phyloP scores from a whole-genome alignment of 2,888 invertebrate genomes.

The Notodonta ziczac region DNA sequence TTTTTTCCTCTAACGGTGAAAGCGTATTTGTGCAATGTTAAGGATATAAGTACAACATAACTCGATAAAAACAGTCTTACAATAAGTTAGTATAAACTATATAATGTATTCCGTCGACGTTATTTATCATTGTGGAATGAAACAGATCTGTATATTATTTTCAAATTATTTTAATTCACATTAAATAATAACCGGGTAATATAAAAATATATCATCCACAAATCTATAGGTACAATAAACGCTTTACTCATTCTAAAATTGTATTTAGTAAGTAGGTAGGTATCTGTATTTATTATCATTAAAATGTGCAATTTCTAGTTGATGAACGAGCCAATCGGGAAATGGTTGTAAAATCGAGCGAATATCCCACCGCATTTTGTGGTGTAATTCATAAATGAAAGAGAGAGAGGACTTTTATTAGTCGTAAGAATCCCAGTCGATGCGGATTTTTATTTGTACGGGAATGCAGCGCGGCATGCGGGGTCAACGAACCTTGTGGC shows the following conservation, averaged over 20 bases:
- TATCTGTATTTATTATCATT: conserved; percentile 4
- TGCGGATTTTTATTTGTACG: conserved; percentile 55
- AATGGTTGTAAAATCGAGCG: conserved; percentile 41
- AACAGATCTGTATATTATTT: too few relatives aligned
- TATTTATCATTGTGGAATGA: too few relatives aligned
- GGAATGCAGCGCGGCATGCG: conserved; percentile 61
- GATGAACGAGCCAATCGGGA: conserved; percentile 19
- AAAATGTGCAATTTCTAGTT: conserved; percentile 12
- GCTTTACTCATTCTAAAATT: too few relatives aligned
- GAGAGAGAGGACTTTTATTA: conserved; percentile 45
- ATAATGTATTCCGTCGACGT: too few relatives aligned
- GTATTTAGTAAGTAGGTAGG: not conserved
- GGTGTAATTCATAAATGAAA: conserved; percentile 37
- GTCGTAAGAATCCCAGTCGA: conserved; percentile 34
- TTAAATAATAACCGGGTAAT: too few relatives aligned
- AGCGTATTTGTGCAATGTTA: not conserved
- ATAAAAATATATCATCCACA: too few relatives aligned
- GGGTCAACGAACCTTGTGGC: conserved; percentile 60
- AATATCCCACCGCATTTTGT: conserved; percentile 30
- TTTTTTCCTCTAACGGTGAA: not conserved
- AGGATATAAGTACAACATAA: not conserved
- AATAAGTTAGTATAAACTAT: too few relatives aligned
- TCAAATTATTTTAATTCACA: too few relatives aligned
- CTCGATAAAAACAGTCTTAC: not conserved
- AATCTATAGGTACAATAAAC: too few relatives aligned